A percentile compares a stretch with the other conserved stretches of the same genome.
Conservation (phyloP, 92 coral and sea anemone genomes). For the Galaxea fascicularis region DNA sequence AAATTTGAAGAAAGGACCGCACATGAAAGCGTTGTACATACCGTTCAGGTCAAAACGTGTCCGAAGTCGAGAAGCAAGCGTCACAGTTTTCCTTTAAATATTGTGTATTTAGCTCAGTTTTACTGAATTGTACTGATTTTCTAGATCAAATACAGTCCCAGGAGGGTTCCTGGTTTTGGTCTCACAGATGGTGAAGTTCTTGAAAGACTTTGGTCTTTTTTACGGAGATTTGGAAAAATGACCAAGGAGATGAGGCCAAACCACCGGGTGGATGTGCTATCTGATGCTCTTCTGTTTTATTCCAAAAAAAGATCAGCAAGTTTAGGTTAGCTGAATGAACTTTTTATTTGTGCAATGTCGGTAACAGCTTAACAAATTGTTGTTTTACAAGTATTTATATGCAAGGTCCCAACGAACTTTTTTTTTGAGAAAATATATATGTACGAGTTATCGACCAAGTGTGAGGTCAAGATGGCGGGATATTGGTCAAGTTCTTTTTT, state of each 20-base stretch:
- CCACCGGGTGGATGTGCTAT: conserved; percentile 38
- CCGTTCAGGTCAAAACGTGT: no score
- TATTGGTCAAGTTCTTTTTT: no score
- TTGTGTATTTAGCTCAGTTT: background rate
- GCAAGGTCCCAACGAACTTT: no score
- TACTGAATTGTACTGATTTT: background rate
- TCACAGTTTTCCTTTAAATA: background rate
- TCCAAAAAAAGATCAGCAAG: background rate
- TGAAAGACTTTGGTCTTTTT: conserved; percentile 32
- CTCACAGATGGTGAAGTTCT: conserved; percentile 46
- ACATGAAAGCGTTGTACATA: no score
- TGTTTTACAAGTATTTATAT: background rate
- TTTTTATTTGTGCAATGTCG: background rate
- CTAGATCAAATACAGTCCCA: conserved; percentile 44
- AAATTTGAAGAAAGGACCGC: no score
- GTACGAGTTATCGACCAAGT: no score
- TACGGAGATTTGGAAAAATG: conserved; percentile 43
- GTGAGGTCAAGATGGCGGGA: no score
- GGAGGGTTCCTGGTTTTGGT: conserved; percentile 31
- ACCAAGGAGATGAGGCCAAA: conserved; percentile 48
- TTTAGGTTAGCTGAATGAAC: background rate
- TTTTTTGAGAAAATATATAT: no score
- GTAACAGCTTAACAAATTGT: background rate
- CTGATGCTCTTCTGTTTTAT: conserved; percentile 21
- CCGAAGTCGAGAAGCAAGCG: background rate